These are phyloP conservation scores for human DNA, from an alignment of 2,113 vertebrate species.

Conservation along the genomic window DNA sequence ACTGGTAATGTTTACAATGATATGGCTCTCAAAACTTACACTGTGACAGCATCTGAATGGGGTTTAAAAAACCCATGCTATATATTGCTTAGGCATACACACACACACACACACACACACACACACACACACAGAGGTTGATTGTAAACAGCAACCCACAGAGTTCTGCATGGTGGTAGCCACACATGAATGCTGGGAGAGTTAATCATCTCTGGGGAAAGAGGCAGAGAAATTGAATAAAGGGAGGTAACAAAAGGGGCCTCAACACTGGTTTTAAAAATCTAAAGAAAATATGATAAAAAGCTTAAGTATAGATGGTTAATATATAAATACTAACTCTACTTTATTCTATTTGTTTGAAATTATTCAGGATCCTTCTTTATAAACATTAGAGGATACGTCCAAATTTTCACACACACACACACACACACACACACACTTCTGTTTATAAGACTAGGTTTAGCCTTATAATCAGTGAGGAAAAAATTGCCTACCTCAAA, in stretches of 20 bases:
- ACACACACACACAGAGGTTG: rapidly evolving
- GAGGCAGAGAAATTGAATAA: not conserved
- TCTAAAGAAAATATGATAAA: not conserved
- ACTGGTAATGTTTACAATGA: not conserved
- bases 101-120: too few relatives aligned
- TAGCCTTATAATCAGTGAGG: not conserved
- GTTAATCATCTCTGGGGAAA: not conserved
- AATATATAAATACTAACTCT: not conserved
- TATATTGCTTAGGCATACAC: not conserved
- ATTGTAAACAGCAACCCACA: not conserved
- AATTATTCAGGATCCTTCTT: slow-evolving; percentile 9
- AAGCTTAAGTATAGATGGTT: not conserved
- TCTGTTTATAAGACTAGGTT: not conserved
- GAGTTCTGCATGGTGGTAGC: not conserved
- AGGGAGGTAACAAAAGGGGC: not conserved
- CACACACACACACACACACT: not conserved
- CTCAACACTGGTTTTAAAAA: not conserved
- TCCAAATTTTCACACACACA: not conserved
- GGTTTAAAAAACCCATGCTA: not conserved
- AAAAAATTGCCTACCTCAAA: not conserved
- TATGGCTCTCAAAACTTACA: not conserved
- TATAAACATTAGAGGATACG: not conserved
- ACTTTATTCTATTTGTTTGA: not conserved
- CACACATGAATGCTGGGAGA: not conserved
- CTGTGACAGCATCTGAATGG: not conserved